Evolutionary conservation across 2,113 vertebrate genomes (phyloP).

Genomic region (Nerophis ophidion): DNA sequence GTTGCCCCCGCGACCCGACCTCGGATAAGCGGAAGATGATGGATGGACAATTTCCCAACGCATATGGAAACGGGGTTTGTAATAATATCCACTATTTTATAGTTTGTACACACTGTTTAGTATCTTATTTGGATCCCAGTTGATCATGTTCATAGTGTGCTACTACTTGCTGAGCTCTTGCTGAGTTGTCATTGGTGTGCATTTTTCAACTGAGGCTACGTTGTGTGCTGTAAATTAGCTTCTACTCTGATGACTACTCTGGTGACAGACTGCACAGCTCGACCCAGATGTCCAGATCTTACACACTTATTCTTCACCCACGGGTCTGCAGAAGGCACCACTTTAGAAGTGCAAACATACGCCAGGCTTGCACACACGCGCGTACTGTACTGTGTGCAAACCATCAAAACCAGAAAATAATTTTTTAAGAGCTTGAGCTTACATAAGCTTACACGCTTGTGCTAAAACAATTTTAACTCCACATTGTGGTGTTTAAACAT

Average conservation of each 20-base stretch:
- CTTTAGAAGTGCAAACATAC: constrained; percentile 10
- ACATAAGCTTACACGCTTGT: neutral
- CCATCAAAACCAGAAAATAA: neutral
- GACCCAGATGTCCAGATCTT: constrained; percentile 50
- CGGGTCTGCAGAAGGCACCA: constrained; percentile 29
- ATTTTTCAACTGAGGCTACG: constrained; percentile 38
- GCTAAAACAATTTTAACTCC: neutral
- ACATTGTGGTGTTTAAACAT: neutral
- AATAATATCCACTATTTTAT: no score
- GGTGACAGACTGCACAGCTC: constrained; percentile 41
- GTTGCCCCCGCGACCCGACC: no score
- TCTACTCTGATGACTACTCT: constrained; percentile 46
- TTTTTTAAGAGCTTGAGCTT: neutral
- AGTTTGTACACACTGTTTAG: no score
- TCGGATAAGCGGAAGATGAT: no score
- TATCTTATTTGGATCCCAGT: no score
- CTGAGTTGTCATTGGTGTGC: constrained; percentile 22
- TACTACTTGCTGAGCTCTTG: constrained; percentile 18
- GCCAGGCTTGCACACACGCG: neutral
- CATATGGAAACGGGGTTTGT: no score
- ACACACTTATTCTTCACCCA: constrained; percentile 33
- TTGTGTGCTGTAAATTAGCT: constrained; percentile 28
- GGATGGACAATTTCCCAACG: no score
- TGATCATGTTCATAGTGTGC: neutral
- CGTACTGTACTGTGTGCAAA: neutral